Evolutionary conservation across 92 coral and sea anemone genomes (phyloP).

Genomic region (Plumapathes pennacea): DNA sequence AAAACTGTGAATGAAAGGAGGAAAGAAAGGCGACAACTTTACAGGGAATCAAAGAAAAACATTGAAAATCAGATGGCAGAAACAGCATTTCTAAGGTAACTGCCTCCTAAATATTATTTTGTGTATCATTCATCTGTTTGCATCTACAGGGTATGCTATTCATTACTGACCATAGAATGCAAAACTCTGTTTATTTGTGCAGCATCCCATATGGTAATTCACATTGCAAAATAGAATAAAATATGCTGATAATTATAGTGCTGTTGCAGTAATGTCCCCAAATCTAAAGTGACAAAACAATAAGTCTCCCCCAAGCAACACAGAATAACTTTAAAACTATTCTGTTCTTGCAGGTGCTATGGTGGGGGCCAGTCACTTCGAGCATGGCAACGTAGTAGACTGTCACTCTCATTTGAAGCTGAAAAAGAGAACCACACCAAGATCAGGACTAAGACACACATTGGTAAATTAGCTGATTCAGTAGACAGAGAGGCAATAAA

Average conservation of each 20-base stretch:
- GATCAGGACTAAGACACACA: slow-evolving; percentile 16
- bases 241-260: no score
- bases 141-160: no score
- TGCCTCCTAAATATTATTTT: not conserved
- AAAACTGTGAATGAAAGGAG: slow-evolving; percentile 19
- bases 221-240: no score
- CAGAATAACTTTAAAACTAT: not conserved
- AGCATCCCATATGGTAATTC: no score
- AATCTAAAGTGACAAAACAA: no score
- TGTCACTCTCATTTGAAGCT: slow-evolving; percentile 48
- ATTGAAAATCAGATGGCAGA: slow-evolving; percentile 51
- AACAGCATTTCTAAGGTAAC: slow-evolving; percentile 54
- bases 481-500: slow-evolving; percentile 32
- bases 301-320: no score
- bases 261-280: no score
- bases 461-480: slow-evolving; percentile 20
- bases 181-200: no score
- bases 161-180: no score
- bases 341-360: slow-evolving; percentile 28
- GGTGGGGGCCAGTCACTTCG: slow-evolving; percentile 52
- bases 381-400: slow-evolving; percentile 32
- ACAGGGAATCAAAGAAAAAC: slow-evolving; percentile 22
- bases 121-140: not conserved
- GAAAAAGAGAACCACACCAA: slow-evolving; percentile 2
- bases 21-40: slow-evolving; percentile 27